A percentile compares a stretch with the other conserved stretches of the same genome.
Conservation (phyloP, 2,113 vertebrate species). For the Plectropomus leopardus region DNA sequence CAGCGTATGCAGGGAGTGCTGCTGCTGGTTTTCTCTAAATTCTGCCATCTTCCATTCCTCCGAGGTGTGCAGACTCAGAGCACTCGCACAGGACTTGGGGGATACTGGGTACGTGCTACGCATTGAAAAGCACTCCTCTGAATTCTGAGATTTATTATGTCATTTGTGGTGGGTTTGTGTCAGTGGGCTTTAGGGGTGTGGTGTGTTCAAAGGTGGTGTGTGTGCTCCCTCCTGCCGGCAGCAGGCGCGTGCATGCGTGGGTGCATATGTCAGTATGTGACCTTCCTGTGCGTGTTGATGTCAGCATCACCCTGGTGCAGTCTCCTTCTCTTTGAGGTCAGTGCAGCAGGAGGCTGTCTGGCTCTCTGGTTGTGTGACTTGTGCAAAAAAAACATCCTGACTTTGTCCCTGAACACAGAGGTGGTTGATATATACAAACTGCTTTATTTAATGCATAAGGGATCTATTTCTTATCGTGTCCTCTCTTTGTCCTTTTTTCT, state of each 20-base stretch:
- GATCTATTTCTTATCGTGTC: background rate
- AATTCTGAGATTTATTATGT: slow-evolving; percentile 30
- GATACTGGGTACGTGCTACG: slow-evolving; percentile 87
- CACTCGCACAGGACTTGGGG: slow-evolving; percentile 91
- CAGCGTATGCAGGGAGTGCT: slow-evolving; percentile 98
- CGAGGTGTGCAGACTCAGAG: slow-evolving; percentile 92
- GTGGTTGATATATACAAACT: background rate
- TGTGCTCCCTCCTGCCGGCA: slow-evolving; percentile 35
- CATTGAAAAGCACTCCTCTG: slow-evolving; percentile 28
- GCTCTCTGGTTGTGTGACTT: slow-evolving; percentile 61
- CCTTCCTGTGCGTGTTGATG: slow-evolving; percentile 76
- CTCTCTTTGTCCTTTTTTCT: slow-evolving; percentile 5
- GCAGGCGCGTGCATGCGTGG: slow-evolving; percentile 31
- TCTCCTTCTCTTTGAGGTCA: slow-evolving; percentile 84
- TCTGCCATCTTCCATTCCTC: slow-evolving; percentile 92
- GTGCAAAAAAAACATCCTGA: background rate
- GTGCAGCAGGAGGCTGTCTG: slow-evolving; percentile 78
- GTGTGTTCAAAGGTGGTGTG: slow-evolving; percentile 1
- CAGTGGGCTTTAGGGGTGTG: background rate
- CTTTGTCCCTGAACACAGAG: slow-evolving; percentile 37
- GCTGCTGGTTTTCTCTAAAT: slow-evolving; percentile 94
- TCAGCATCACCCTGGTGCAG: slow-evolving; percentile 81
- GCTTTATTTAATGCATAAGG: background rate
- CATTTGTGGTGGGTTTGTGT: slow-evolving; percentile 14
- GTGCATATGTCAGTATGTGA: slow-evolving; percentile 66